Percentiles rank a stretch among this genome's conserved stretches.
phyloP scores from a whole-genome alignment of 2,113 vertebrate species.

The Urocolius indicus region DNA sequence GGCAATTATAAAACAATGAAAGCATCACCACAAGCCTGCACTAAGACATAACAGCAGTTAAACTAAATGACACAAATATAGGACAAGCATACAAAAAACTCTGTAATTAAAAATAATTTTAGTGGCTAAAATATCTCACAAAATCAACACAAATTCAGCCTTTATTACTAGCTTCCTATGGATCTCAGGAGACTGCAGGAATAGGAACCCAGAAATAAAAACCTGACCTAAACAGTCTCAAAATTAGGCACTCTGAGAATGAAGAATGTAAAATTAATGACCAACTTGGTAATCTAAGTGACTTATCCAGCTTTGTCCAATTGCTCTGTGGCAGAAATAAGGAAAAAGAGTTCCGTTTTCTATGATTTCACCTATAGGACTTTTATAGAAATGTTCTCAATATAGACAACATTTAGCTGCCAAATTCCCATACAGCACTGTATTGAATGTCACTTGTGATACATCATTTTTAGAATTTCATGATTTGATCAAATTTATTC shows the following conservation, averaged over 20 bases:
- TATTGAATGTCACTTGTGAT: neutral
- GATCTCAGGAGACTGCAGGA: neutral
- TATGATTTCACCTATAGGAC: neutral
- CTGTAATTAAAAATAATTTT: neutral
- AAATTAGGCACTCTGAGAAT: neutral
- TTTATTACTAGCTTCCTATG: neutral
- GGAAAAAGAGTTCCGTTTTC: neutral
- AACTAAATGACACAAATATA: neutral
- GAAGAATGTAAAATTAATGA: neutral
- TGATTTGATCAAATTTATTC: neutral
- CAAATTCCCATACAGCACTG: neutral
- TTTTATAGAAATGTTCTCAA: neutral
- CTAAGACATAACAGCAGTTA: neutral
- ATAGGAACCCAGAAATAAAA: neutral
- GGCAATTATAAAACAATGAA: neutral
- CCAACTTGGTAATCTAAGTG: neutral
- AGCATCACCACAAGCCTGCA: neutral
- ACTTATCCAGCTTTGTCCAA: neutral
- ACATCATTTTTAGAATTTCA: neutral
- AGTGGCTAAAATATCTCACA: neutral
- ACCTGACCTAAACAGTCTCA: neutral
- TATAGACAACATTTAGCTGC: neutral
- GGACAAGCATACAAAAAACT: neutral
- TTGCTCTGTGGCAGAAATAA: neutral
- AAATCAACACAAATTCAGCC: neutral